Conservation (phyloP, 2,797 vertebrate genomes). For the Coreius guichenoti region DNA sequence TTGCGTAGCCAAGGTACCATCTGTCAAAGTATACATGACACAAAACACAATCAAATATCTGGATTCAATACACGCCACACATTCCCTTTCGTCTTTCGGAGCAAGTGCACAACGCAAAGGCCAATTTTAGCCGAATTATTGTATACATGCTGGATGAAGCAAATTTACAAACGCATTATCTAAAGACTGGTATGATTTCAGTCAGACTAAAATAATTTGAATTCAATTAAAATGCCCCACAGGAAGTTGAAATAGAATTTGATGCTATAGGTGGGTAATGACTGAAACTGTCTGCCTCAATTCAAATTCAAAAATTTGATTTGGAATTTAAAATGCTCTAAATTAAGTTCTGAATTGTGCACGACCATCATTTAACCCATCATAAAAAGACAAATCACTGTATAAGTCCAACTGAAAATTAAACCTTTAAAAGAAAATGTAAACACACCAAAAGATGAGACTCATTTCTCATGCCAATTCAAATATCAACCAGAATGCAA, state of each 20-base stretch:
- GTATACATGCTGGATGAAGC: neutral
- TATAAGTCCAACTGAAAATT: neutral
- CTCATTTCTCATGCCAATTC: neutral
- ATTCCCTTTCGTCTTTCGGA: neutral
- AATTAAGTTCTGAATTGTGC: neutral
- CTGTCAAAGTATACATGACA: neutral
- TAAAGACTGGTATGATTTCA: neutral
- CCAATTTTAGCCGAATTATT: neutral
- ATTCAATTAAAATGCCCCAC: neutral
- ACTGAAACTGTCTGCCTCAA: neutral
- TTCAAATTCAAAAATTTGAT: neutral
- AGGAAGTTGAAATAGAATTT: neutral
- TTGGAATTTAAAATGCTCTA: neutral
- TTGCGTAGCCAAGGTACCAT: neutral
- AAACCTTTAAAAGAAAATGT: neutral
- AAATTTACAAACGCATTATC: neutral
- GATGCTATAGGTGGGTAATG: neutral
- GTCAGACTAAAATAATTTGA: neutral
- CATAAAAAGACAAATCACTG: neutral
- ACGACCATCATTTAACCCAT: neutral
- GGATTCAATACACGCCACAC: neutral
- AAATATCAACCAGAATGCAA: neutral
- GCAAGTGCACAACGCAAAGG: neutral
- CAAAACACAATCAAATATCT: slow-evolving; percentile 11
- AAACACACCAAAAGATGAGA: neutral